Percentiles rank a stretch among this genome's conserved stretches.
phyloP scores from a whole-genome alignment of 1,140 invertebrate genomes.

The Lepidostoma basale region DNA sequence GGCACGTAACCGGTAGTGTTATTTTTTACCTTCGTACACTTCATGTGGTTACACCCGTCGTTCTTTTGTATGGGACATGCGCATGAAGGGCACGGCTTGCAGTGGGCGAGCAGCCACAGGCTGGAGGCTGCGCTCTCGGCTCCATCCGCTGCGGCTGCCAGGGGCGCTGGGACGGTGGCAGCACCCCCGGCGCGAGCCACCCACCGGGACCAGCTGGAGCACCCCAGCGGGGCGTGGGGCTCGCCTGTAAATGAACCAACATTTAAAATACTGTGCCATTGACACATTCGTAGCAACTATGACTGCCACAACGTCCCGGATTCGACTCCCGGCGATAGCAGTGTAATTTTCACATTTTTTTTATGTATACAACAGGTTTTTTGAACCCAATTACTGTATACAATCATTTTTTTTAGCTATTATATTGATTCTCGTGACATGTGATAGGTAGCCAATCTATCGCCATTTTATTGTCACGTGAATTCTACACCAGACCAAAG shows the following conservation, averaged over 20 bases:
- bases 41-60: constrained; percentile 82
- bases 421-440: too few relatives aligned
- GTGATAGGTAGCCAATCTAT: too few relatives aligned
- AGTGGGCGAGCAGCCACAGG: constrained; percentile 76
- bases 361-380: too few relatives aligned
- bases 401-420: too few relatives aligned
- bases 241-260: constrained; percentile 57
- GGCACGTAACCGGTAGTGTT: too few relatives aligned
- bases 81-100: constrained; percentile 77
- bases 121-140: constrained; percentile 74
- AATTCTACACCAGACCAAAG: too few relatives aligned
- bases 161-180: constrained; percentile 68
- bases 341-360: too few relatives aligned
- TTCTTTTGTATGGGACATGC: constrained; percentile 79
- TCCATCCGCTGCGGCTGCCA: constrained; percentile 63
- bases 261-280: neutral
- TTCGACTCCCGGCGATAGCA: too few relatives aligned
- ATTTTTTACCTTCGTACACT: constrained; percentile 69
- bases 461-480: too few relatives aligned
- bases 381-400: too few relatives aligned
- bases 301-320: too few relatives aligned
- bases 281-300: too few relatives aligned
- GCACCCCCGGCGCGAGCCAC: constrained; percentile 65
- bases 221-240: constrained; percentile 73
- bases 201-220: constrained; percentile 72